phyloP scores from a whole-genome alignment of 2,888 invertebrate species.

The Sphaerophoria taeniata region DNA sequence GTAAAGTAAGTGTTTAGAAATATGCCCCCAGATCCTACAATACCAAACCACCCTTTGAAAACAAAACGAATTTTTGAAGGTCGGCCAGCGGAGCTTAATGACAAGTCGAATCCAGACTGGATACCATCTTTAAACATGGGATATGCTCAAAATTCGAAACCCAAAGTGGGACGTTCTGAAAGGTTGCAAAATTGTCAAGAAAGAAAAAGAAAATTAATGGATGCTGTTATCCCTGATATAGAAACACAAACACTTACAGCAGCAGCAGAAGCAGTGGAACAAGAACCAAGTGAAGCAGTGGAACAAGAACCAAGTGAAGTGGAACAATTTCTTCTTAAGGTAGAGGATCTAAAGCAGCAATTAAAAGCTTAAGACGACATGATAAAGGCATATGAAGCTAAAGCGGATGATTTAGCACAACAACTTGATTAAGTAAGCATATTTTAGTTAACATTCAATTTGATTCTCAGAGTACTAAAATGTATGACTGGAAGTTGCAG shows the following conservation, averaged over 20 bases:
- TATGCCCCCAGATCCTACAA: too few species aligned
- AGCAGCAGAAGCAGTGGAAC: neutral
- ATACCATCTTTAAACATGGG: constrained; percentile 23
- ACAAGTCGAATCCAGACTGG: constrained; percentile 22
- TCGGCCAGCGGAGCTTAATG: constrained; percentile 8
- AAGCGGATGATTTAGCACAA: constrained; percentile 4
- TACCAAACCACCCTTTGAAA: neutral
- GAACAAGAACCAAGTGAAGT: constrained; percentile 11
- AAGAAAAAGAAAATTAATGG: neutral
- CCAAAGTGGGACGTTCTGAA: neutral
- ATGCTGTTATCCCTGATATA: constrained; percentile 9
- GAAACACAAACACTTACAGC: constrained; percentile 2
- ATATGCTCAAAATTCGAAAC: neutral
- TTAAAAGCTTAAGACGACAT: constrained; percentile 8
- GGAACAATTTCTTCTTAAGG: neutral
- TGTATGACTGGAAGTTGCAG: constrained; percentile 15
- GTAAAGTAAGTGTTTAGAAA: too few species aligned
- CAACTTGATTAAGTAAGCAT: constrained; percentile 8
- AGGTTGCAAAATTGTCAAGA: neutral
- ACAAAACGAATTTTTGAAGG: constrained; percentile 1
- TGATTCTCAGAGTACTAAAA: constrained; percentile 13
- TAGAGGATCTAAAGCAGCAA: neutral
- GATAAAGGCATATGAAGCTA: constrained; percentile 10
- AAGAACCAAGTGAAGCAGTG: too few species aligned
- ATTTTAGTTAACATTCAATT: constrained; percentile 19